Evolutionary conservation across 2,888 invertebrate species (phyloP).

Genomic region (Nasonia oneida): DNA sequence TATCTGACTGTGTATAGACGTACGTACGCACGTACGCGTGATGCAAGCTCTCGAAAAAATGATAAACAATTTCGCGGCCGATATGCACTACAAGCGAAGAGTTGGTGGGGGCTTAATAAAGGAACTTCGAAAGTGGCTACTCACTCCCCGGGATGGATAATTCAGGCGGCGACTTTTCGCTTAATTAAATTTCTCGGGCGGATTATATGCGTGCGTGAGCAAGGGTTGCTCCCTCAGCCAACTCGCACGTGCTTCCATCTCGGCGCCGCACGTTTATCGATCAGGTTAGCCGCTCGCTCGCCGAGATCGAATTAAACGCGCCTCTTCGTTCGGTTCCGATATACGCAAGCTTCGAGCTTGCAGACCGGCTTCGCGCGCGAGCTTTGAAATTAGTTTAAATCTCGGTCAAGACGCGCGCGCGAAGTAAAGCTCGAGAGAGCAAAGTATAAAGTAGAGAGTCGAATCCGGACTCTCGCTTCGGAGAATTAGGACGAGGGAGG

Average conservation of each 20-base stretch:
- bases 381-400: slow-evolving; percentile 34
- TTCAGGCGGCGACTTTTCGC: slow-evolving; percentile 34
- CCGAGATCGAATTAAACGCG: neutral
- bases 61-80: neutral
- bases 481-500: slow-evolving; percentile 17
- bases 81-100: neutral
- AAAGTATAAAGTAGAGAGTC: neutral
- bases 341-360: neutral
- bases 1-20: neutral
- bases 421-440: neutral
- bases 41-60: neutral
- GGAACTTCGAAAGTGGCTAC: slow-evolving; percentile 45
- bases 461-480: neutral
- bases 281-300: neutral
- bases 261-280: neutral
- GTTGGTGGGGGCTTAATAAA: slow-evolving; percentile 45
- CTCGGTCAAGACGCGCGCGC: neutral
- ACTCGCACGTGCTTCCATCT: neutral
- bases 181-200: slow-evolving; percentile 47
- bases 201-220: neutral
- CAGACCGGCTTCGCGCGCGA: neutral
- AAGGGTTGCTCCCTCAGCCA: neutral
- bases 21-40: neutral
- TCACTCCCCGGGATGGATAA: neutral
- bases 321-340: neutral